A percentile compares a stretch with the other conserved stretches of the same genome.
phyloP scores from a whole-genome alignment of 2,113 vertebrate species.

The Otus sunia region DNA sequence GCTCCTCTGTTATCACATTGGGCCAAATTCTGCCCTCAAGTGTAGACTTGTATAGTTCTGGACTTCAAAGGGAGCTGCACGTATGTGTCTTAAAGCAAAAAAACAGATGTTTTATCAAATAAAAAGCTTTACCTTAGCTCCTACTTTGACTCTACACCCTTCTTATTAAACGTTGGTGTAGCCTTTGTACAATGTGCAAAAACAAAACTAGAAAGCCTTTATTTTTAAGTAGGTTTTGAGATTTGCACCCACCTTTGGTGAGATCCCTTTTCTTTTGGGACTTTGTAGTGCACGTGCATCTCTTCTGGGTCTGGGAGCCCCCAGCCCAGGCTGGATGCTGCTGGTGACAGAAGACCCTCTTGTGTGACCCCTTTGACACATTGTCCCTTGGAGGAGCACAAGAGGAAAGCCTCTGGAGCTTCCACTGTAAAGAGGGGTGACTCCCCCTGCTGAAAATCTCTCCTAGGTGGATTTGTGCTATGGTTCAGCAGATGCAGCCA shows the following conservation, averaged over 20 bases:
- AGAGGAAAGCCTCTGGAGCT: not conserved
- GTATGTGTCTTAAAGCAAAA: conserved; percentile 38
- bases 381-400: not conserved
- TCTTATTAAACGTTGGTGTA: not conserved
- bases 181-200: not conserved
- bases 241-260: not conserved
- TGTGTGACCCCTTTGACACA: not conserved
- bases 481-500: accelerated
- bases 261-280: not conserved
- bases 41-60: conserved; percentile 14
- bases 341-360: not conserved
- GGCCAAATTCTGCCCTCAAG: conserved; percentile 67
- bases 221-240: not conserved
- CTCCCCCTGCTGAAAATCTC: not conserved
- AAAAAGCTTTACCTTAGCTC: conserved; percentile 1
- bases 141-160: not conserved
- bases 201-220: not conserved
- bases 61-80: conserved; percentile 48
- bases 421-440: not conserved
- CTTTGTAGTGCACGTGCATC: accelerated
- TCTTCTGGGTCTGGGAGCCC: not conserved
- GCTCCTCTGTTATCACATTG: conserved; percentile 41
- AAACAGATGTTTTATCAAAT: not conserved
- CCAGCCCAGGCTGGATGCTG: not conserved
- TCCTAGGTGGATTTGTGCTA: not conserved